Evolutionary conservation across 2,113 vertebrate species (phyloP), one percentile per base, ranked within the genome.

Genomic region (Larimichthys polyactis): DNA sequence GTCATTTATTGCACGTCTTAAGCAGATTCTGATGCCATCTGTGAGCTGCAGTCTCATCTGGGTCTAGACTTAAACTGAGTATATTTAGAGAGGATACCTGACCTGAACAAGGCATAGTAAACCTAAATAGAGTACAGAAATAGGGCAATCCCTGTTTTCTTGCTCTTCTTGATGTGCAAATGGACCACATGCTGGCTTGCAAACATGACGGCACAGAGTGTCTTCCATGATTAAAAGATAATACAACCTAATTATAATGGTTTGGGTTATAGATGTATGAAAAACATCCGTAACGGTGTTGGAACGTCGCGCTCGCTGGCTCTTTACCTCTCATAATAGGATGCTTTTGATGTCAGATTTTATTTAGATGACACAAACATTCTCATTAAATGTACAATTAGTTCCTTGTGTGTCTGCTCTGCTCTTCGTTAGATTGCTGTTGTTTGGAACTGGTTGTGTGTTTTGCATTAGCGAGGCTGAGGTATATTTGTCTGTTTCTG

Each of bases 211-310:
- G 40, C 79, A 81, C 71, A 67, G 60, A 62, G 51, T 74, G 71
- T 54, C 58, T 78, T 29, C 22, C 78, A 80, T 89, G 90, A 92
- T 93, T 89, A 90, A 89, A 91, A 91, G 85, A 87, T 85, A 91
- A 93, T 92, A 63, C 78, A 54, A 24, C 55, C 69, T 92, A 86
- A 93, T 93, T 91, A 85, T 79, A 89, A 81, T 91, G 16, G 91
- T 91, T 87, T 85, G 66, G 70, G 22, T 59, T 68, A n/a, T 69
- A 85, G 71, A 84, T 79, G 74, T 55, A 62, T n/a, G 67, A 59
- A 71, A 65, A 79, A 67, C 58, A 82, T 36, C 58, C 72, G 49
- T 71, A 71, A 75, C 62, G 4, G 71, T 46, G 75, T 69, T 52
- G 19, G 64, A 85, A 48, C 55, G n/a, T 58, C 52, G 29, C 24